Base-by-base conservation (phyloP, 2,888 invertebrate genomes). In the Linnaemya tessellans region DNA sequence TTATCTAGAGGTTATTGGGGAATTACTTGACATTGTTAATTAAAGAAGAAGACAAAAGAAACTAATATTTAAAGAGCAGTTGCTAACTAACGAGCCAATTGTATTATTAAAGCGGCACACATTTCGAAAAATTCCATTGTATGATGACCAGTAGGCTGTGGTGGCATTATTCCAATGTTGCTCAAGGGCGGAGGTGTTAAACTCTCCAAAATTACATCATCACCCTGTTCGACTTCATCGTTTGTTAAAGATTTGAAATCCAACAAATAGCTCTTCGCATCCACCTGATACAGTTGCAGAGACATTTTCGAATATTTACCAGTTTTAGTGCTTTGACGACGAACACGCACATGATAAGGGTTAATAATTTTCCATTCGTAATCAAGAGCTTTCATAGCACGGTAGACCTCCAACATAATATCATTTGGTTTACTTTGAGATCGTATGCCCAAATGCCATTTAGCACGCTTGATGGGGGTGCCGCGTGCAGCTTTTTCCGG, bases 41-140 rank as follows among this genome's bases (percentile, higher is more conserved):
- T 49, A 38, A 30, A 22, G 20, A 20, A 38, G 51, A 22, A 62
- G 20, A 78, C n/a, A 65, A 25, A 71, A 71, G 20, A 20, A 54
- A 41, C 13, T 22, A 30, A 56, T 13, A 43, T 65, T 54, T 43
- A 43, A 43, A 18, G 10, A 65, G 46, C 20, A 38, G 9, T 11
- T 60, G 13, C n/a, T 30, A 56, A 67, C 93, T 94, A 98, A 93
- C 98, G 97, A 41, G 99, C 99, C 86, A 99, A 94, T 89, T 99
- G 99, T 86, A 99, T 98, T 89, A 99, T 99, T 62, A 99, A 94
- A 3, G 98, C 97, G 22, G 99, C 98, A 93, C 99, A 99, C 98
- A 99, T 99, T 94, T 99, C 99, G 91, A 99, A 99, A 94, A 99
- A 99, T 93, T 99, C 99, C 97, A 99, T 98, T 1, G 99, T 99